Evolutionary conservation across 2,888 invertebrate genomes (phyloP), one percentile per base, ranked within the genome.

Genomic region (Tenthredo livida): DNA sequence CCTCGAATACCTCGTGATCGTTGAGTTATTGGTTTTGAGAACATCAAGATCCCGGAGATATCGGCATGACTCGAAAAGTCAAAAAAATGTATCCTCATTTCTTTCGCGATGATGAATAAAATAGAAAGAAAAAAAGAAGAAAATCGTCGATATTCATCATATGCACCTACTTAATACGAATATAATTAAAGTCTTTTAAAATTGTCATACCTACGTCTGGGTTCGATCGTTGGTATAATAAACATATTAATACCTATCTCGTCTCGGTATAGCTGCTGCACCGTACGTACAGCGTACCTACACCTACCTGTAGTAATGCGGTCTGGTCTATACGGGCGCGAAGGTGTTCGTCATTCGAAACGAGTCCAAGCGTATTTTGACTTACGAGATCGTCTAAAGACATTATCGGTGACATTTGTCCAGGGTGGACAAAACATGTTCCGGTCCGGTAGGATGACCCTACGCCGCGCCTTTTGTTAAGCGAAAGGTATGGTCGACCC

Each of bases 381-480:
- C 91, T 91, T 88, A 88, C 87, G 88, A 87, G 88, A 87, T 85
- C 89, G 88, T 87, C 87, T 87, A 86, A 89, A 89, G 88, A 88
- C 89, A 91, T 91, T 90, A 91, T 91, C 90, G 89, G 90, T 91
- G 90, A 91, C 90, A 90, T 91, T 91, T 90, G 90, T 90, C 89
- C 90, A 85, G 84, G 87, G 89, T 88, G 93, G 93, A 93, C 93
- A 93, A 93, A 92, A 93, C 92, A 93, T 93, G 92, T 93, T 92
- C 93, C 92, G 92, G 93, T 93, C 93, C 92, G 91, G 92, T 92
- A 92, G 92, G 93, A 93, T 93, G 93, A 93, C 93, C 93, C 93
- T 91, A 92, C 89, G 92, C 92, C 93, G 92, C 93, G 90, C 93
- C 93, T 93, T 93, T 93, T 93, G 93, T 93, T 91, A 91, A 92